Conservation (phyloP, 2,888 invertebrate species). For the Caenorhabditis imperialis region DNA sequence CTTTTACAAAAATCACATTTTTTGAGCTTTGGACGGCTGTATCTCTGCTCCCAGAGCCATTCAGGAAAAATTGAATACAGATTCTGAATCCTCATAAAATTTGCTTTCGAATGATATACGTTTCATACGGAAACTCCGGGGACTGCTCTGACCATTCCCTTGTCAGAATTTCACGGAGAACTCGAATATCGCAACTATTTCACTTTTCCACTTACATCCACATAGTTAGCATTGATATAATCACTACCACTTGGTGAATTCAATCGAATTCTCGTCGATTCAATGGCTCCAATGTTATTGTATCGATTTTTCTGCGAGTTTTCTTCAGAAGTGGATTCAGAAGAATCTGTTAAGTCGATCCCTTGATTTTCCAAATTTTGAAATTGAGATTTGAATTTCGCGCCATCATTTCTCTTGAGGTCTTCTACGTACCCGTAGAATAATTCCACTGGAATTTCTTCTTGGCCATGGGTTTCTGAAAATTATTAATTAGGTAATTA, state of each 20-base stretch:
- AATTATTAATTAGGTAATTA: conserved; percentile 4
- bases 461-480: conserved; percentile 64
- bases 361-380: conserved; percentile 59
- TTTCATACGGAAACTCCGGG: too few species aligned
- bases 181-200: too few species aligned
- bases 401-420: conserved; percentile 66
- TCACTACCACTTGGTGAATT: conserved; percentile 59
- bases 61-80: too few species aligned
- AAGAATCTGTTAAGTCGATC: conserved; percentile 21
- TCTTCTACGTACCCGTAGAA: conserved; percentile 76
- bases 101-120: too few species aligned
- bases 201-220: conserved; percentile 65
- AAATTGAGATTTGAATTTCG: conserved; percentile 70
- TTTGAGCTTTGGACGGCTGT: too few species aligned
- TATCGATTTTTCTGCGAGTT: conserved; percentile 62
- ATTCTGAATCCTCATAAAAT: too few species aligned
- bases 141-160: too few species aligned
- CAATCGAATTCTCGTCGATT: conserved; percentile 70
- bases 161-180: too few species aligned
- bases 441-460: conserved; percentile 71
- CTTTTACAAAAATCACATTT: too few species aligned
- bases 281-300: conserved; percentile 74
- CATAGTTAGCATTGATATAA: conserved; percentile 69
- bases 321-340: conserved; percentile 37
- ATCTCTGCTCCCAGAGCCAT: too few species aligned